Evolutionary conservation across 2,797 vertebrate species (phyloP), one percentile per base, ranked within the genome.

Genomic region (Danio kyathit): DNA sequence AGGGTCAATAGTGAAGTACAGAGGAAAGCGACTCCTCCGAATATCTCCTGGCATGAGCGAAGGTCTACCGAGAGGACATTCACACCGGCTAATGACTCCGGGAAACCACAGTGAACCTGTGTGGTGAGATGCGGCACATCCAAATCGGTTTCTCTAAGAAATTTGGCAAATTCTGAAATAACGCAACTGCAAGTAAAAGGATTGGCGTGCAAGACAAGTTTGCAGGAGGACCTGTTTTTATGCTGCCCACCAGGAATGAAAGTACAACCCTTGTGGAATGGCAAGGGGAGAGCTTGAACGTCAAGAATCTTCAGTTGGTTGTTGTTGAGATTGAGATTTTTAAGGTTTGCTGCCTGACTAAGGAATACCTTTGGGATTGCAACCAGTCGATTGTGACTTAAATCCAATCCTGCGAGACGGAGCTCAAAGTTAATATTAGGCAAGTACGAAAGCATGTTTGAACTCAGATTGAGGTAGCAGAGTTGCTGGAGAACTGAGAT

Each of bases 41-140:
- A 92, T 16, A 95, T 92, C 5, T 96, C 95, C 87, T 95, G 94
- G 82, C 96, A 97, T 66, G 95, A 95, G 41, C 89, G 93, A 72
- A 94, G 92, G 84, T 96, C 95, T 78, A 94, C 89, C n/a, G 90
- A 61, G 61, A 91, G 57, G 60, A 97, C 83, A 78, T 87, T 91
- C 84, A 88, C 2, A 2, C 93, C 89, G 64, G 90, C 86, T 85
- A 92, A 81, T 64, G 94, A 93, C 86, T 93, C 88, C 0, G 96
- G 96, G 74, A 91, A 95, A 78, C 89, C 92, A 70, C 96, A 97
- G 12, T 44, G 87, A 16, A 96, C 81, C 0, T 7, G 7, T 13
- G 90, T 95, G 78, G 92, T 90, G 14, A 96, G 91, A 16, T 93
- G 74, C 1, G 95, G 93, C 77, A 97, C 92, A 0, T 88, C 13